These are phyloP conservation scores for Redunca redunca DNA, from an alignment of 2,113 vertebrate genomes.

Conservation along the genomic window DNA sequence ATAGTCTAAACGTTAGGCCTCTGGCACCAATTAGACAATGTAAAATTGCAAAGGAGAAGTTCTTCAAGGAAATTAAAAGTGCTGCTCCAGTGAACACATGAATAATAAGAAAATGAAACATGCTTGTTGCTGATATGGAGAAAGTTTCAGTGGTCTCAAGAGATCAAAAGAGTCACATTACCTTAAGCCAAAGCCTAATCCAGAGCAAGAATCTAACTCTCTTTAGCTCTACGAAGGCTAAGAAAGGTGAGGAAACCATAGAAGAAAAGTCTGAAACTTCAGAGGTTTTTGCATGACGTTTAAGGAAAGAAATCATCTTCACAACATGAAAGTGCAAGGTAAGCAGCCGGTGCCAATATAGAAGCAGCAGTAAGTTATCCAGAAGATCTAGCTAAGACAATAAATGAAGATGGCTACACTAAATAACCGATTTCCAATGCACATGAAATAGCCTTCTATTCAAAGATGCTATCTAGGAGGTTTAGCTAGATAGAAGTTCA, in stretches of 20 bases:
- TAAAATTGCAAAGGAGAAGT: background rate
- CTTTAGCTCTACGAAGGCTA: background rate
- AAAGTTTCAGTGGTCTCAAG: background rate
- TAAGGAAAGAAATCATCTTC: background rate
- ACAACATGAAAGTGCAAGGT: background rate
- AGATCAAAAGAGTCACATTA: background rate
- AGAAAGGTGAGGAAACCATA: background rate
- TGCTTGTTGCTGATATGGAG: background rate
- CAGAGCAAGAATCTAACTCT: background rate
- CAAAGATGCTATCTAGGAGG: background rate
- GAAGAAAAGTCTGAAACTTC: background rate
- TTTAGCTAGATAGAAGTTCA: background rate
- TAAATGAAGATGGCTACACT: background rate
- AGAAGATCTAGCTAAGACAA: background rate
- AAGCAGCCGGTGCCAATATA: background rate
- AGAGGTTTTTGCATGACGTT: background rate
- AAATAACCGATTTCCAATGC: background rate
- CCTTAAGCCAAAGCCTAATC: background rate
- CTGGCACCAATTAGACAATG: background rate
- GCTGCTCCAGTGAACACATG: background rate
- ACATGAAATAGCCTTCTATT: background rate
- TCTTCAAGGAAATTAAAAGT: background rate
- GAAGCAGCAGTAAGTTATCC: background rate
- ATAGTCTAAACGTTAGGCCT: background rate
- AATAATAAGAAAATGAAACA: background rate